These are phyloP conservation scores for Orchestes rusci DNA, from an alignment of 2,888 invertebrate genomes.

Conservation along the genomic window DNA sequence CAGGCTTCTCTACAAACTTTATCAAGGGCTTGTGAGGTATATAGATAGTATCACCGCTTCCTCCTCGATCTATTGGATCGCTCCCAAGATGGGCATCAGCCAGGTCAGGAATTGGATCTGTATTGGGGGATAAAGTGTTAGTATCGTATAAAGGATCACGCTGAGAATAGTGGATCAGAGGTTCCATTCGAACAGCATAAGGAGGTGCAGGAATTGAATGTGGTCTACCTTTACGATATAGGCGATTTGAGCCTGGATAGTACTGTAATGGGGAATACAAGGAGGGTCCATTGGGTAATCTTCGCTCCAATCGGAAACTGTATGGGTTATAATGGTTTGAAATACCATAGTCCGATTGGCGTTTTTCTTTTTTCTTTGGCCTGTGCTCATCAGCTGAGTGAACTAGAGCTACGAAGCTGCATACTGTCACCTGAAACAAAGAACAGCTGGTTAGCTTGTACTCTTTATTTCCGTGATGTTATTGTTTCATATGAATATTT, in stretches of 20 bases:
- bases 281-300: conserved; percentile 46
- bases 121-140: conserved; percentile 38
- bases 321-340: conserved; percentile 42
- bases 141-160: conserved; percentile 69
- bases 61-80: conserved; percentile 47
- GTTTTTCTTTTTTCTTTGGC: conserved; percentile 44
- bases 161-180: conserved; percentile 71
- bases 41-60: conserved; percentile 29
- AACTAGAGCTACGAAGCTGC: conserved; percentile 49
- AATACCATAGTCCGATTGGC: conserved; percentile 54
- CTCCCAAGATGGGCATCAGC: conserved; percentile 39
- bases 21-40: conserved; percentile 38
- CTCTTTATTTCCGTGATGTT: no score
- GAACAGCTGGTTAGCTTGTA: no score
- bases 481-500: no score
- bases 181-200: conserved; percentile 76
- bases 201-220: conserved; percentile 52
- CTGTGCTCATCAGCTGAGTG: conserved; percentile 44
- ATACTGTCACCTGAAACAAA: conserved; percentile 51
- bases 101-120: conserved; percentile 31
- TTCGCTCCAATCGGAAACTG: conserved; percentile 49
- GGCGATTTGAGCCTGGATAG: conserved; percentile 36
- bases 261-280: conserved; percentile 35
- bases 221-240: conserved; percentile 40
- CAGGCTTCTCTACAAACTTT: conserved; percentile 37